Percentiles rank a stretch among this genome's conserved stretches.
These are phyloP conservation scores for Auanema sp. DNA, from an alignment of 2,888 invertebrate species.

Conservation along the genomic window DNA sequence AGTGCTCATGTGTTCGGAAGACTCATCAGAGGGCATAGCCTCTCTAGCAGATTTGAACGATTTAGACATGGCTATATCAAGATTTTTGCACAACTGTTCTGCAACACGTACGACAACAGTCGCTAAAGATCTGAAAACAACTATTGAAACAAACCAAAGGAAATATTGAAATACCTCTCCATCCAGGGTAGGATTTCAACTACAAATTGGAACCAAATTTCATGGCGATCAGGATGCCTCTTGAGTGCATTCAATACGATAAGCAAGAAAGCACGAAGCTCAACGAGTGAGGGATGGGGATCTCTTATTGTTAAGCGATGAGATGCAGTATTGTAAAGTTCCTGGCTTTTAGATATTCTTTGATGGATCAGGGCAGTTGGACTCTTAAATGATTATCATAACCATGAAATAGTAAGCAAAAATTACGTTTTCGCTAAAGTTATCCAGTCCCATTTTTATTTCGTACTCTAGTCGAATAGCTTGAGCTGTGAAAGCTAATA, in stretches of 20 bases:
- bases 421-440: slow-evolving; percentile 36
- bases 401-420: too few species aligned
- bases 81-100: slow-evolving; percentile 78
- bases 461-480: slow-evolving; percentile 59
- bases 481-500: slow-evolving; percentile 57
- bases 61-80: slow-evolving; percentile 70
- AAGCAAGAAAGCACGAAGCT: slow-evolving; percentile 82
- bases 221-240: slow-evolving; percentile 69
- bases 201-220: slow-evolving; percentile 81
- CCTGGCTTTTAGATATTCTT: slow-evolving; percentile 54
- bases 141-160: not conserved
- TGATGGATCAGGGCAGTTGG: slow-evolving; percentile 46
- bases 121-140: slow-evolving; percentile 75
- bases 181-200: slow-evolving; percentile 81
- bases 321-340: slow-evolving; percentile 35
- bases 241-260: slow-evolving; percentile 79
- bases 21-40: slow-evolving; percentile 3
- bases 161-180: slow-evolving; percentile 63
- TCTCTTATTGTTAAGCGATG: slow-evolving; percentile 52
- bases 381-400: not conserved
- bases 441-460: slow-evolving; percentile 47
- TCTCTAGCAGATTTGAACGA: slow-evolving; percentile 27
- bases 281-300: slow-evolving; percentile 64
- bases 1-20: slow-evolving; percentile 16
- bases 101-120: slow-evolving; percentile 79